Evolutionary conservation across 2,888 invertebrate species (phyloP), one percentile per base, ranked within the genome.

Genomic region (Lasioglossum morio): DNA sequence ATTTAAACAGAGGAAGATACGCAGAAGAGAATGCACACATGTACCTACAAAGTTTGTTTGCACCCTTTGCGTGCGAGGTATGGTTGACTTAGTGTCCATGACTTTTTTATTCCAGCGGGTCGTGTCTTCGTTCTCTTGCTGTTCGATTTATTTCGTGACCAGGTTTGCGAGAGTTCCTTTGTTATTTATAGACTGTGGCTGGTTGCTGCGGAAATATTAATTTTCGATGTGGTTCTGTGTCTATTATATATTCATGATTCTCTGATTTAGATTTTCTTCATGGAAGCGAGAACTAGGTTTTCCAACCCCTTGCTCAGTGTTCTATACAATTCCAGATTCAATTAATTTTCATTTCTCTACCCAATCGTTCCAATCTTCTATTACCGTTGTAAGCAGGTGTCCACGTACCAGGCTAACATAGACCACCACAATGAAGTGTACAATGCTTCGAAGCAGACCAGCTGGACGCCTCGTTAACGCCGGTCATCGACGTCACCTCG

Each of bases 381-480:
- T 30, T 37, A n/a, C 10, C n/a, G 53, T 57, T 37, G 8, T 8
- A 27, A 60, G 27, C 60, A 60, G n/a, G n/a, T 8, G 27, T 19
- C 19, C 19, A 14, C 8, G 0, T 30, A 16, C 16, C 16, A 3
- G 30, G 23, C 46, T 30, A 53, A 53, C 23, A 30, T n/a, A 10
- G 53, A 48, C 30, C 30, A 34, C 73, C 34, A 23, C 66, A 34
- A 66, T 16, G 63, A 76, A 66, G 63, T 46, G 63, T 46, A 69
- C 77, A 34, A 30, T 30, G 46, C 23, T 76, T 40, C 46, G 43
- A 27, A 70, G 48, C n/a, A 40, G 57, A 74, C 23, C 74, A 63
- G 69, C 27, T 69, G 69, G 75, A 34, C 69, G 60, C n/a, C 82
- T 84, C 76, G 81, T 79, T 84, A 77, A 72, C 73, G 81, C 73